Base-by-base conservation (phyloP, 2,888 invertebrate genomes). In the Ariolimax columbianus region DNA sequence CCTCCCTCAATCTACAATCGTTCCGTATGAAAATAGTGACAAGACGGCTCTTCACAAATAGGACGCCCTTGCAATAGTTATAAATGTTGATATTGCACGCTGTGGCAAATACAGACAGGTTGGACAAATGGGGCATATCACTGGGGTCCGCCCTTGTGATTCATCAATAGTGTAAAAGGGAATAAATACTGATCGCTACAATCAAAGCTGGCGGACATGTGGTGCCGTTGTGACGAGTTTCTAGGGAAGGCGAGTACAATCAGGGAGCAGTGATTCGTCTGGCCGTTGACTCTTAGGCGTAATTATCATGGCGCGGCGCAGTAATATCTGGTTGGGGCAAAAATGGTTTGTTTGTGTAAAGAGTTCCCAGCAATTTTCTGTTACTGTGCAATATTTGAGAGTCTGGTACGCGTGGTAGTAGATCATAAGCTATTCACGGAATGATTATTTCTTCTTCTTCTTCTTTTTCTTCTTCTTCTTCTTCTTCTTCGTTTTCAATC, bases 41-140 rank as follows among this genome's bases (percentile, higher is more conserved):
- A 36, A 75, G 33, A 23, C 17, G 11, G n/a, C 14, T 4, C 33
- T 4, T 2, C 11, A 75, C 51, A 75, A 47, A 75, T 30, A 51
- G 30, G 30, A 33, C 30, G 1, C 4, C 51, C 33, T 14, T 51
- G 19, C 75, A 51, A 33, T 75, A 51, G 30, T 51, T 75, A 75
- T 75, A 51, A 51, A 75, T 75, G 75, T 33, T 73, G 47, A 43
- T 51, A 51, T 75, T 75, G 33, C 33, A 51, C 51, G 6, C 30
- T 17, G 4, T 43, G 47, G 7, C 47, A 51, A 75, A 51, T 33
- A 75, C 51, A 51, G 51, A 51, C 75, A 51, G 51, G 51, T 33
- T 19, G 51, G 33, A 75, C 75, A 51, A 75, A 75, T 51, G 75
- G 47, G 19, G 36, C 75, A 51, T 51, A 51, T 75, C 75, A 26